These are phyloP conservation scores for Emydoidea blandingii DNA, from an alignment of 2,797 vertebrate genomes.

Conservation along the genomic window DNA sequence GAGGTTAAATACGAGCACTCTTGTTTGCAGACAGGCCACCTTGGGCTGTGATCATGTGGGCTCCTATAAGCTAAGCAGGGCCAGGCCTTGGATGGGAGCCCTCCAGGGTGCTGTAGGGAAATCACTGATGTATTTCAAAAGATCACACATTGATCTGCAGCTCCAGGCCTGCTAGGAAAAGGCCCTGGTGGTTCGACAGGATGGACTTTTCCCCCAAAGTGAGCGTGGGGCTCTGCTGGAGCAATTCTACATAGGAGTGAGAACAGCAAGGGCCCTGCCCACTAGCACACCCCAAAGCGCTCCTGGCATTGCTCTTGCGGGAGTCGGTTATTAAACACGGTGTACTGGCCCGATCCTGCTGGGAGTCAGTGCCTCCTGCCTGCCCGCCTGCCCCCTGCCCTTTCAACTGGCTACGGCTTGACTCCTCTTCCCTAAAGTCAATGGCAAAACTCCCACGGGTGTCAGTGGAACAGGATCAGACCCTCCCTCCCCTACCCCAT, in stretches of 20 bases:
- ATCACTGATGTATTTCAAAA: neutral
- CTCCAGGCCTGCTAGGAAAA: neutral
- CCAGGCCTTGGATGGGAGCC: neutral
- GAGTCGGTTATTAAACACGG: neutral
- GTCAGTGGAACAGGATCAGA: neutral
- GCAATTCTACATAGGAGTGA: neutral
- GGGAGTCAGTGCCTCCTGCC: rapidly evolving
- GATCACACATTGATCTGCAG: neutral
- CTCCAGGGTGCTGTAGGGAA: neutral
- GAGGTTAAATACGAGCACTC: neutral
- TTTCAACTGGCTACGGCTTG: neutral
- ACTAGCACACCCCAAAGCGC: neutral
- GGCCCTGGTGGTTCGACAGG: neutral
- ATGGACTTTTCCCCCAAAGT: neutral
- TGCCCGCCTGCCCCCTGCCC: neutral
- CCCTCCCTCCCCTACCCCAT: neutral
- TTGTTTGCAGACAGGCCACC: neutral
- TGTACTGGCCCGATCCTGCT: neutral
- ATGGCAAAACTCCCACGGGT: neutral
- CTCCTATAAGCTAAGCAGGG: neutral
- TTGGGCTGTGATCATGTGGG: neutral
- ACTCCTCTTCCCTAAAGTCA: neutral
- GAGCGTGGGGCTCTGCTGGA: neutral
- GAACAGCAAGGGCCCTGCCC: neutral
- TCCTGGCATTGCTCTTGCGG: neutral